These are phyloP conservation scores for Erebia ligea DNA, from an alignment of 2,888 invertebrate species.

Conservation along the genomic window DNA sequence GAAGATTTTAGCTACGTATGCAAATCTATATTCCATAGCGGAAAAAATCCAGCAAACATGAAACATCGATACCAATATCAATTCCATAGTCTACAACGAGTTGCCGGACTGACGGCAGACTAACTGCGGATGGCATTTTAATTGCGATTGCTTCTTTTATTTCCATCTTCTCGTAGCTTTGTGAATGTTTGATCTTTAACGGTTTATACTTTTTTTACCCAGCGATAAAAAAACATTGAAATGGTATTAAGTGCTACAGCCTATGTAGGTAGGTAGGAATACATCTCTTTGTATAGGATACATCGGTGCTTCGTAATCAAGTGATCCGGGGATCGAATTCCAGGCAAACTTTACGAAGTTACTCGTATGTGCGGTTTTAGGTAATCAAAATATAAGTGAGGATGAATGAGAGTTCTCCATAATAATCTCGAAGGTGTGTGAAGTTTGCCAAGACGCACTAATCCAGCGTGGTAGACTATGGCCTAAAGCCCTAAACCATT, in stretches of 20 bases:
- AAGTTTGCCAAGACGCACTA: too few species aligned
- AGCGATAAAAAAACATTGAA: background rate
- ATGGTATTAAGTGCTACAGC: background rate
- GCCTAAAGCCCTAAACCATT: too few species aligned
- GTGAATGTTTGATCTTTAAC: background rate
- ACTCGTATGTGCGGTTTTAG: too few species aligned
- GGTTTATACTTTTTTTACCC: background rate
- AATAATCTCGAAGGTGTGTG: too few species aligned
- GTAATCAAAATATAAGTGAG: too few species aligned
- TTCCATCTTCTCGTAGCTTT: slow-evolving; percentile 6
- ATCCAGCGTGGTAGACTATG: too few species aligned
- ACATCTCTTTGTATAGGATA: too few species aligned
- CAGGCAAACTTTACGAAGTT: too few species aligned
- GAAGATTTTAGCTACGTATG: background rate
- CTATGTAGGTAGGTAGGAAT: too few species aligned
- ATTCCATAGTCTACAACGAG: slow-evolving; percentile 31
- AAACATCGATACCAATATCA: slow-evolving; percentile 29
- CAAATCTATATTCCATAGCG: slow-evolving; percentile 1
- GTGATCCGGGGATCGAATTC: too few species aligned
- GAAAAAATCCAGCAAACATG: slow-evolving; percentile 23
- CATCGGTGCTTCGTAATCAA: too few species aligned
- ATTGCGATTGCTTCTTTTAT: slow-evolving; percentile 16
- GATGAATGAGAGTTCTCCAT: too few species aligned
- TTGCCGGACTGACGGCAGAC: slow-evolving; percentile 28
- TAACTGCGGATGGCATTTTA: slow-evolving; percentile 25